Evolutionary conservation across 2,113 vertebrate species (phyloP).

Genomic region (Oostethus manadensis): DNA sequence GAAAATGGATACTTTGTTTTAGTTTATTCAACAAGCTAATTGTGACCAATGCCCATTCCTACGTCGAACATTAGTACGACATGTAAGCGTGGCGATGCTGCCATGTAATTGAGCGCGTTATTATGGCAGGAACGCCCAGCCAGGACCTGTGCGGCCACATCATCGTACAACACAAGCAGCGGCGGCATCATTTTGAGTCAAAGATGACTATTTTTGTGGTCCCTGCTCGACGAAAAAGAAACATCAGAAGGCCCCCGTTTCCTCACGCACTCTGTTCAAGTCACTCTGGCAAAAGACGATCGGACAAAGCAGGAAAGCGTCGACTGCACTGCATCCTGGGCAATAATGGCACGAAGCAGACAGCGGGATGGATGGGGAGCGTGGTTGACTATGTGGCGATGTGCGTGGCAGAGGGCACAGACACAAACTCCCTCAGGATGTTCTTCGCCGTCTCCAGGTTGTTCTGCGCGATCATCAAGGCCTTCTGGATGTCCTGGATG

Average conservation of each 20-base stretch:
- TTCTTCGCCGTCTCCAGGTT: slow-evolving; percentile 99
- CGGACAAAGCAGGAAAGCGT: no score
- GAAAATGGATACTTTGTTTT: no score
- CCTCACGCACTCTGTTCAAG: no score
- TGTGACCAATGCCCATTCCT: background rate
- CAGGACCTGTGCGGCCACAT: background rate
- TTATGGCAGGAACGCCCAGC: background rate
- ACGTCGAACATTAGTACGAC: background rate
- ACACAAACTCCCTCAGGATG: slow-evolving; percentile 95
- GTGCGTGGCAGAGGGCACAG: slow-evolving; percentile 86
- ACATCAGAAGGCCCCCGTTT: no score
- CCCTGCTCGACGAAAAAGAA: background rate
- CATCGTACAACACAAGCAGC: background rate
- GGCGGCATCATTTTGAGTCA: background rate
- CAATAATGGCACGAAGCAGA: slow-evolving; percentile 49
- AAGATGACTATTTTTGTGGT: background rate
- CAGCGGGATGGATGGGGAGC: background rate
- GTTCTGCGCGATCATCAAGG: slow-evolving; percentile 96
- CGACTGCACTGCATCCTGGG: no score
- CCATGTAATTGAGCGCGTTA: background rate
- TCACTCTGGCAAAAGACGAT: no score
- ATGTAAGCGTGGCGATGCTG: no score
- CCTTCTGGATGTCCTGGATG: slow-evolving; percentile 98
- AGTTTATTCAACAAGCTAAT: no score
- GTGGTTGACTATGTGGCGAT: slow-evolving; percentile 84